phyloP scores from a whole-genome alignment of 2,113 vertebrate species.

The Chaenocephalus aceratus region DNA sequence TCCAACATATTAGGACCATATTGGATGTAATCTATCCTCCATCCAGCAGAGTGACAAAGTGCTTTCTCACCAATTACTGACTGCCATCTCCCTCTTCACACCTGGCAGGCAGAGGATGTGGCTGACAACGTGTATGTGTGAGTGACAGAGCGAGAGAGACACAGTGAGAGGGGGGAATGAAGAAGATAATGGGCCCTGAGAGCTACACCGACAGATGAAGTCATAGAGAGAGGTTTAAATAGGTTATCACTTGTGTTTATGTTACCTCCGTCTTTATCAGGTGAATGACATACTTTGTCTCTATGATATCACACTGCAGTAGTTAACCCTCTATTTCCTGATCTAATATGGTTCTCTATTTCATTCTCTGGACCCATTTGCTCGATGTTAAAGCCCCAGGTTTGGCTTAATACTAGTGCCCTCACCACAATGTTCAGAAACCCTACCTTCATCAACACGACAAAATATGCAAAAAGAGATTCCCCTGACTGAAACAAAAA shows the following conservation, averaged over 20 bases:
- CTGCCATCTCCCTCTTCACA: conserved; percentile 80
- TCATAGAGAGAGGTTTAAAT: conserved; percentile 52
- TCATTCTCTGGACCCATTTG: neutral
- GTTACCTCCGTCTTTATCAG: conserved; percentile 55
- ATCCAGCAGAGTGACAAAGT: conserved; percentile 77
- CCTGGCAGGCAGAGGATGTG: conserved; percentile 67
- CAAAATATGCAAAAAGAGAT: neutral
- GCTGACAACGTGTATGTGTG: conserved; percentile 46
- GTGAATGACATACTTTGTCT: conserved; percentile 36
- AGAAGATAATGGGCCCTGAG: neutral
- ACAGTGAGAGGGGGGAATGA: neutral
- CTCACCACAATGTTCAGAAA: neutral
- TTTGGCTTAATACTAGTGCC: neutral
- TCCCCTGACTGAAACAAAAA: neutral
- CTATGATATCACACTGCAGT: conserved; percentile 30
- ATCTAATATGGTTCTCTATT: neutral
- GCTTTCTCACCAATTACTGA: conserved; percentile 83
- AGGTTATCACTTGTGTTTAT: conserved; percentile 63
- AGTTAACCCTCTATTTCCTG: neutral
- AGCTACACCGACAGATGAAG: conserved; percentile 45
- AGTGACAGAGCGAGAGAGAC: conserved; percentile 26
- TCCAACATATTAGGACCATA: conserved; percentile 65
- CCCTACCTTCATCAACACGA: neutral
- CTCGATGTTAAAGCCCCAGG: neutral
- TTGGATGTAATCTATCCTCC: conserved; percentile 63